Base-by-base conservation (phyloP, 2,113 vertebrate species). In the Girardinichthys multiradiatus region DNA sequence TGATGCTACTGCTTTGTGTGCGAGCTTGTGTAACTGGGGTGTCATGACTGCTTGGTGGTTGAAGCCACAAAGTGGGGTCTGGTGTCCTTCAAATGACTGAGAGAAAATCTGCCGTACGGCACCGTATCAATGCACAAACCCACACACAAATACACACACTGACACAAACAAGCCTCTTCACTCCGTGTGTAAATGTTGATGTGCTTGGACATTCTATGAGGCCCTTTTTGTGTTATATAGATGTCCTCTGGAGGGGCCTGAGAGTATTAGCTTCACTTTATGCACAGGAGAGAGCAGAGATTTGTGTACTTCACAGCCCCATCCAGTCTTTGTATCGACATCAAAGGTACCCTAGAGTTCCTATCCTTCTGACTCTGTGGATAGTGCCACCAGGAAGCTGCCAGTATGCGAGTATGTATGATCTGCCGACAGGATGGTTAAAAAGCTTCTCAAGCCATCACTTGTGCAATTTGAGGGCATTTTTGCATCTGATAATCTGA, bases 1-100 rank as follows among this genome's bases (percentile, higher is more conserved):
- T 54, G 62, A 13, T 60, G 64, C 54, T 78, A 30, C 28, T 70
- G 59, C 59, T 11, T 19, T 54, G 28, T 51, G 27, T 42, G 31
- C 11, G 28, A 11, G 62, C 65, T 21, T 71, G 37, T 64, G 31
- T 73, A 51, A 62, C 62, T 27, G 28, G 31, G 30, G 31, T 70
- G 72, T 79, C 61, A 71, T 59, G 79, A 73, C 54, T 75, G 82
- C 68, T 72, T 37, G 58, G 39, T 1, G 45, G 17, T 19, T 60
- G 27, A 67, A 30, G 67, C 58, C 77, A 28, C 81, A 82, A 57
- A 81, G 39, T 4, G 45, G 66, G 59, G 28, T 83, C 60, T 58
- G 29, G 60, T 71, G 81, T 76, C 86, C 87, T 92, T 92, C 79
- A 87, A 76, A 86, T 83, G 76, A 87, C 89, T 67, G 66, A 61